phyloP scores from a whole-genome alignment of 1,140 invertebrate species.

The Panulirus ornatus region DNA sequence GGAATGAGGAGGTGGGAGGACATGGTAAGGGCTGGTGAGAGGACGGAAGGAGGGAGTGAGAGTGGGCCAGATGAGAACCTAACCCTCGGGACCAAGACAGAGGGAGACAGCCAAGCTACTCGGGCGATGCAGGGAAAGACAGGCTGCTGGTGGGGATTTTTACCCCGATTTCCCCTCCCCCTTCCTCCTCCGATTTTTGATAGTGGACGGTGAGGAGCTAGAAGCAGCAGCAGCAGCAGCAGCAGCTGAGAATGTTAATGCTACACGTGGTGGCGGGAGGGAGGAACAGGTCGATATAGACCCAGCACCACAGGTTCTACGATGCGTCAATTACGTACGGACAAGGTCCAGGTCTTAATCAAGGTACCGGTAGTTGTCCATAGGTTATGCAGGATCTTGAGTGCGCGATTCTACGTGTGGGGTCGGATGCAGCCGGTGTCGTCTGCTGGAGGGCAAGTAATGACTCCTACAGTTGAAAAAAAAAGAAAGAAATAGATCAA shows the following conservation, averaged over 20 bases:
- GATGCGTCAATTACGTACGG: too few relatives aligned
- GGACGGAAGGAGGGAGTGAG: constrained; percentile 18
- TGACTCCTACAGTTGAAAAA: too few relatives aligned
- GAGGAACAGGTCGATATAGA: not conserved
- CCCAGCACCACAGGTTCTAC: too few relatives aligned
- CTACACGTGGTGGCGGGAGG: not conserved
- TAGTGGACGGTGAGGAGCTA: not conserved
- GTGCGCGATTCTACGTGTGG: too few relatives aligned
- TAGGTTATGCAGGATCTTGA: too few relatives aligned
- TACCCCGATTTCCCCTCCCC: constrained; percentile 59
- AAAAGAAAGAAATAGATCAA: too few relatives aligned
- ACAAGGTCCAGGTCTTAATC: too few relatives aligned
- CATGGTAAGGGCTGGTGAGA: constrained; percentile 26
- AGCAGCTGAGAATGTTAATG: not conserved
- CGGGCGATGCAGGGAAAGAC: constrained; percentile 48
- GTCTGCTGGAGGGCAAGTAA: too few relatives aligned
- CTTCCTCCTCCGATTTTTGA: constrained; percentile 40
- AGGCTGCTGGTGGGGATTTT: constrained; percentile 58
- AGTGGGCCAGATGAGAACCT: not conserved
- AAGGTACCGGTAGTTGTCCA: too few relatives aligned
- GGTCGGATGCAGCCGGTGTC: too few relatives aligned
- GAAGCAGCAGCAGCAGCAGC: not conserved
- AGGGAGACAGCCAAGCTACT: constrained; percentile 25
- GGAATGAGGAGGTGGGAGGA: too few relatives aligned
- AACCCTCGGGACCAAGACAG: not conserved